phyloP scores from a whole-genome alignment of 2,113 vertebrate genomes.

The Sinocyclocheilus rhinocerous region DNA sequence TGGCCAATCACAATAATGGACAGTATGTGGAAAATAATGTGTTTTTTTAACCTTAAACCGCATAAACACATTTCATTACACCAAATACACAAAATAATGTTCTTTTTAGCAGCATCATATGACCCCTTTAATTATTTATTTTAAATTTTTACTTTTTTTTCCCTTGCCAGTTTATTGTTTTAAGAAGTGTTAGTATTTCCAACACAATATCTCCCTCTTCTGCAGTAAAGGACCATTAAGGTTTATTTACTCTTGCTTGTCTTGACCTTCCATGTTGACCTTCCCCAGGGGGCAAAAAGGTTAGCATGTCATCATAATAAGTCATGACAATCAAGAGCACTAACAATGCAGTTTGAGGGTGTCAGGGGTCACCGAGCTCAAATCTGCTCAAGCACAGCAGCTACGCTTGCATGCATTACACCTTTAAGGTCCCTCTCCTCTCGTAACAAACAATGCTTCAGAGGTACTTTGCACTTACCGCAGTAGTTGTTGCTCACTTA shows the following conservation, averaged over 20 bases:
- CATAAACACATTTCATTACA: no score
- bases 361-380: neutral
- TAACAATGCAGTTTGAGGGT: slow-evolving; percentile 13
- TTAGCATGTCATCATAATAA: slow-evolving; percentile 61
- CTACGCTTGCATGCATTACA: slow-evolving; percentile 23
- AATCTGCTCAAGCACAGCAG: neutral
- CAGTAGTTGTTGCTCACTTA: neutral
- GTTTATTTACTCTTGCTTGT: slow-evolving; percentile 49
- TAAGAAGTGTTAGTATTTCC: slow-evolving; percentile 12
- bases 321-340: slow-evolving; percentile 35
- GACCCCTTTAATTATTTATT: neutral
- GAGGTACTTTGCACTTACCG: neutral
- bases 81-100: no score
- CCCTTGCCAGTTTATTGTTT: neutral
- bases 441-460: slow-evolving; percentile 1
- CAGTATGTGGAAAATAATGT: no score
- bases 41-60: no score
- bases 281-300: slow-evolving; percentile 42
- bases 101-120: no score
- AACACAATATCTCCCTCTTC: slow-evolving; percentile 22
- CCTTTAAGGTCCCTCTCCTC: neutral
- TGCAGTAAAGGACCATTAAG: neutral
- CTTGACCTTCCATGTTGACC: slow-evolving; percentile 34
- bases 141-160: neutral
- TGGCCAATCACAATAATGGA: no score